phyloP scores from a whole-genome alignment of 2,797 vertebrate species.

The Cossypha dichroa region DNA sequence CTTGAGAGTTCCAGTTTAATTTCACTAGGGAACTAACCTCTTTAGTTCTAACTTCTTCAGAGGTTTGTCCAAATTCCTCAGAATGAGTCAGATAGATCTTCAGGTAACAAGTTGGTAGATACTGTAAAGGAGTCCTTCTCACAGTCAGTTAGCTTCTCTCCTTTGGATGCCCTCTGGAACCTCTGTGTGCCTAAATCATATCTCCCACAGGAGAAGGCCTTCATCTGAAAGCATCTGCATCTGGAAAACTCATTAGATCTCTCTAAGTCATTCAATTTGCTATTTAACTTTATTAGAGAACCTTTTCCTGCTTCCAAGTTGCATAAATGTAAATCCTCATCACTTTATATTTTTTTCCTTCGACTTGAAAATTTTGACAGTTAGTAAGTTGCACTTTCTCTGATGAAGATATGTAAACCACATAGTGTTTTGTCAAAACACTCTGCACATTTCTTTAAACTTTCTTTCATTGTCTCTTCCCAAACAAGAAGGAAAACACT shows the following conservation, averaged over 20 bases:
- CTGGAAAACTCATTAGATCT: background rate
- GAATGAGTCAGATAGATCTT: background rate
- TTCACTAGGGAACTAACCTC: background rate
- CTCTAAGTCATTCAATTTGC: background rate
- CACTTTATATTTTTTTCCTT: background rate
- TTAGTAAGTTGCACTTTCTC: background rate
- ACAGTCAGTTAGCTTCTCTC: background rate
- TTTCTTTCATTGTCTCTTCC: background rate
- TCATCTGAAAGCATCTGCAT: background rate
- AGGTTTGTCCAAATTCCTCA: background rate
- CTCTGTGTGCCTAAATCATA: background rate
- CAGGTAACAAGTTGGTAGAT: background rate
- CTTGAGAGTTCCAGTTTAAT: background rate
- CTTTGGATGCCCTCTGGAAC: background rate
- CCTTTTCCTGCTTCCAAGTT: background rate
- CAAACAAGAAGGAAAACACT: background rate
- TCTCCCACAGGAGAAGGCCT: background rate
- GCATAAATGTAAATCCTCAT: background rate
- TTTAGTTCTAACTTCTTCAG: background rate
- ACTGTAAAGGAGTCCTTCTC: background rate
- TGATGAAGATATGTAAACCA: background rate
- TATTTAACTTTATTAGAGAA: background rate
- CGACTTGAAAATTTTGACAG: background rate
- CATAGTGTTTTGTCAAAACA: background rate
- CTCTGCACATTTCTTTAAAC: background rate